Conservation (phyloP, 2,888 invertebrate genomes). For the Cryptocheilus praepositus region DNA sequence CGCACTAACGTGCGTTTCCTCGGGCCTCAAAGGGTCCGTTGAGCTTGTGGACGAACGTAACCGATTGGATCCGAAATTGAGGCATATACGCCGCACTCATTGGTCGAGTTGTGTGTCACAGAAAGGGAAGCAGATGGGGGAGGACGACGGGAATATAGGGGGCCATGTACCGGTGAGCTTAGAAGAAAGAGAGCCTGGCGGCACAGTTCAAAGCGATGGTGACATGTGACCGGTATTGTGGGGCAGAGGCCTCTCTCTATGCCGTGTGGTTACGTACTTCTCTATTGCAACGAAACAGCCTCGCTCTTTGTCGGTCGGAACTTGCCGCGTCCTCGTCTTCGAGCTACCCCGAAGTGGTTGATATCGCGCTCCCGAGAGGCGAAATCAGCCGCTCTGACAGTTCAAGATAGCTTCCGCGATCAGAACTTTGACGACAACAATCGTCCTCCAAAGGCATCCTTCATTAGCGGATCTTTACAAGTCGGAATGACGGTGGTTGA, state of each 20-base stretch:
- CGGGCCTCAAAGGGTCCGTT: constrained; percentile 23
- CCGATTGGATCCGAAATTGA: constrained; percentile 53
- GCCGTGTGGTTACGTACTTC: constrained; percentile 59
- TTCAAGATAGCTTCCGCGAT: not conserved
- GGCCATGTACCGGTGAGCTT: constrained; percentile 45
- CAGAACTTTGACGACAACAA: no score
- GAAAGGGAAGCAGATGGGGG: constrained; percentile 20
- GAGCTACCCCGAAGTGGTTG: constrained; percentile 44
- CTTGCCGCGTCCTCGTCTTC: constrained; percentile 41
- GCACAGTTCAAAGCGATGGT: constrained; percentile 66
- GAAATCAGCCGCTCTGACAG: not conserved
- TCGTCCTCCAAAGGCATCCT: no score
- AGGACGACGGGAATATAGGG: constrained; percentile 14
- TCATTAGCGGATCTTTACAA: no score
- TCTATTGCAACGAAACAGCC: constrained; percentile 62
- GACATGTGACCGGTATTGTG: constrained; percentile 70
- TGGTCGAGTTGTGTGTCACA: constrained; percentile 35
- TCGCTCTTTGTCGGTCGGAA: constrained; percentile 58
- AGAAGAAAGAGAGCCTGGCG: constrained; percentile 61
- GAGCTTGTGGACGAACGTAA: constrained; percentile 33
- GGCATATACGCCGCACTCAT: constrained; percentile 44
- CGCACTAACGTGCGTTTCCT: constrained; percentile 9
- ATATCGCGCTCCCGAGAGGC: constrained; percentile 30
- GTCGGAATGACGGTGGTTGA: no score
- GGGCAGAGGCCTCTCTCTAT: constrained; percentile 53